Percentiles rank a stretch among this genome's conserved stretches.
Conservation (phyloP, 2,113 vertebrate species). For the Catharus bicknelli region DNA sequence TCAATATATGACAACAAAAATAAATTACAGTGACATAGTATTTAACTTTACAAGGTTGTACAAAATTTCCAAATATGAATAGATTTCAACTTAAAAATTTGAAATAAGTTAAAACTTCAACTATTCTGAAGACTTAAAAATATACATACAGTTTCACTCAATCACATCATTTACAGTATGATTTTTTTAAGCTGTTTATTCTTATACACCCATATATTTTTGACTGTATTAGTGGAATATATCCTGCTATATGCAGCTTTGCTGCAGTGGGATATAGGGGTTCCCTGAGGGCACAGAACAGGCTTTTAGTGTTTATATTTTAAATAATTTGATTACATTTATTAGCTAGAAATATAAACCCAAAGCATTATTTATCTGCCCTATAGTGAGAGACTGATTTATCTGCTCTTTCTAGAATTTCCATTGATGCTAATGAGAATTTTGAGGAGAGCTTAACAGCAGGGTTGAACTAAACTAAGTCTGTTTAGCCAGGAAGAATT, state of each 20-base stretch:
- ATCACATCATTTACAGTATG: conserved; percentile 60
- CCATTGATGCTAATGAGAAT: neutral
- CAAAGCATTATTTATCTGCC: conserved; percentile 15
- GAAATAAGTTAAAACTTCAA: conserved; percentile 76
- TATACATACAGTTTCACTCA: conserved; percentile 63
- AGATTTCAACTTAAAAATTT: conserved; percentile 71
- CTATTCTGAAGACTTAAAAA: conserved; percentile 67
- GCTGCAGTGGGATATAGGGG: conserved; percentile 46
- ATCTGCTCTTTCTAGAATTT: conserved; percentile 12
- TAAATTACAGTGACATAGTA: conserved; percentile 74
- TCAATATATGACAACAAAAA: conserved; percentile 75
- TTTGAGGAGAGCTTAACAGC: conserved; percentile 3
- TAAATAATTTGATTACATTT: conserved; percentile 25
- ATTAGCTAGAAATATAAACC: conserved; percentile 29
- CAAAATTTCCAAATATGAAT: conserved; percentile 74
- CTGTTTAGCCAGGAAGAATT: conserved; percentile 35
- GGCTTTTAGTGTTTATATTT: conserved; percentile 48
- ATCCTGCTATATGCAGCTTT: conserved; percentile 53
- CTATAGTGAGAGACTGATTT: conserved; percentile 14
- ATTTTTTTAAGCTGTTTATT: conserved; percentile 58
- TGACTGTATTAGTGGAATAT: conserved; percentile 45
- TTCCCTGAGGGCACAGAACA: conserved; percentile 73
- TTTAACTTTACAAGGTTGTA: conserved; percentile 74
- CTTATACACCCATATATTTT: conserved; percentile 56
- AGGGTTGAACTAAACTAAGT: conserved; percentile 5